Percentiles rank a stretch among this genome's conserved stretches.
Evolutionary conservation across 2,888 invertebrate species (phyloP).

Genomic region (Ecliptopera silaceata): DNA sequence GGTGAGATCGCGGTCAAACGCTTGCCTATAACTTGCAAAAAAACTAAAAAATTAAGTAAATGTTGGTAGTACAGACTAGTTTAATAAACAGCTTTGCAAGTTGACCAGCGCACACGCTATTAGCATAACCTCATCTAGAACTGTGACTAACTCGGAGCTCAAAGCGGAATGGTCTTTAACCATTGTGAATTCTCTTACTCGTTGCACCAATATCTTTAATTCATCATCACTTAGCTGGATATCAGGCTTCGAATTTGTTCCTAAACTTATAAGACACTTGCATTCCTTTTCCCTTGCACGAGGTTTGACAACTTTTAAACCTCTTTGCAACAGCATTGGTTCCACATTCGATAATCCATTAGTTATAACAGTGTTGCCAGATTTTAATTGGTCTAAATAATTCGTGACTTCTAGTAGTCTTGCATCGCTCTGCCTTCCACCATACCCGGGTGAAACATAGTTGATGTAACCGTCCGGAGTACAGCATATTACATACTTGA

Average conservation of each 20-base stretch:
- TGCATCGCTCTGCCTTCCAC: slow-evolving; percentile 2
- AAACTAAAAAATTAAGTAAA: too few relatives aligned
- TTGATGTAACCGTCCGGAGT: neutral
- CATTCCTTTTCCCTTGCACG: neutral
- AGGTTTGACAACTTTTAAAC: neutral
- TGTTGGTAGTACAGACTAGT: too few relatives aligned
- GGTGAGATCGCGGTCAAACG: too few relatives aligned
- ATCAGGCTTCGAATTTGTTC: neutral
- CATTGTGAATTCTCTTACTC: slow-evolving; percentile 4
- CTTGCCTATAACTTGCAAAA: too few relatives aligned
- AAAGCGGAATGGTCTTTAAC: neutral
- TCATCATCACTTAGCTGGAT: neutral
- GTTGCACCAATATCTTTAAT: neutral
- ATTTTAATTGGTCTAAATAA: neutral
- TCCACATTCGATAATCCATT: slow-evolving; percentile 1
- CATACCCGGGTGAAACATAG: slow-evolving; percentile 10
- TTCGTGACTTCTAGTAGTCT: neutral
- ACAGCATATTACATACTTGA: slow-evolving; percentile 5
- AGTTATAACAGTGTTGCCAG: neutral
- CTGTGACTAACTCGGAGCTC: slow-evolving; percentile 5
- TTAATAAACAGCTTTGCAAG: slow-evolving; percentile 3
- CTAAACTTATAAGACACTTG: neutral
- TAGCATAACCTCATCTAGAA: slow-evolving; percentile 1
- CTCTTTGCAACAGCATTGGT: neutral
- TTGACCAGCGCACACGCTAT: slow-evolving; percentile 10